phyloP scores from a whole-genome alignment of 2,113 vertebrate species.

The Anser brachyrhynchus region DNA sequence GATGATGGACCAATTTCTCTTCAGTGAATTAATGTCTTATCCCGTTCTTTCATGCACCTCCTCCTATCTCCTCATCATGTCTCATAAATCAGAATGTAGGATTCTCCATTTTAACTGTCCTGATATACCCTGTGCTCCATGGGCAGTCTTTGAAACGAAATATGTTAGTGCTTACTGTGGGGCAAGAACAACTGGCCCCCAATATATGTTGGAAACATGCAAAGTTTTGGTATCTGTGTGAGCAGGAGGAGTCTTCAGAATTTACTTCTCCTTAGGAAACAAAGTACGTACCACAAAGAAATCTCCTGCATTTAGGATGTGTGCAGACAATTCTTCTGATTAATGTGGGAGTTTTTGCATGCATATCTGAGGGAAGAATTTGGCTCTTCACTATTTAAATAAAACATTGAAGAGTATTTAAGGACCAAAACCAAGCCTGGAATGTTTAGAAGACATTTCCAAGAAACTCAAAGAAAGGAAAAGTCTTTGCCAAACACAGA shows the following conservation, averaged over 20 bases:
- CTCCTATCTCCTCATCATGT: neutral
- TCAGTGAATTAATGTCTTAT: neutral
- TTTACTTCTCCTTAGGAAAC: neutral
- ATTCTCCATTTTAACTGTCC: neutral
- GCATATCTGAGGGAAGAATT: slow-evolving; percentile 48
- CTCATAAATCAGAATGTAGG: neutral
- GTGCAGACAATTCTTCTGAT: slow-evolving; percentile 19
- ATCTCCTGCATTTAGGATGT: neutral
- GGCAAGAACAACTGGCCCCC: neutral
- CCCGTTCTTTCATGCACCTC: neutral
- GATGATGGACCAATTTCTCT: slow-evolving; percentile 2
- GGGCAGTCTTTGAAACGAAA: neutral
- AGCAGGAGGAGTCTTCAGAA: neutral
- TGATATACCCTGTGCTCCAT: accelerated
- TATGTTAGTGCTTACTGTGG: neutral
- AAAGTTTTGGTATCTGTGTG: neutral
- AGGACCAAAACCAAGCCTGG: slow-evolving; percentile 46
- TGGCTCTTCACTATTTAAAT: slow-evolving; percentile 49
- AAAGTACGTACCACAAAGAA: neutral
- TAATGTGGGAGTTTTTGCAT: slow-evolving; percentile 36
- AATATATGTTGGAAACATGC: neutral
- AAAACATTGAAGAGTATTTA: slow-evolving; percentile 44
- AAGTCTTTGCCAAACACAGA: slow-evolving; percentile 43
- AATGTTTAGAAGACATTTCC: slow-evolving; percentile 64
- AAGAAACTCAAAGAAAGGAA: slow-evolving; percentile 52